phyloP scores from a whole-genome alignment of 2,113 vertebrate species.

The Dolichotis patagonum region DNA sequence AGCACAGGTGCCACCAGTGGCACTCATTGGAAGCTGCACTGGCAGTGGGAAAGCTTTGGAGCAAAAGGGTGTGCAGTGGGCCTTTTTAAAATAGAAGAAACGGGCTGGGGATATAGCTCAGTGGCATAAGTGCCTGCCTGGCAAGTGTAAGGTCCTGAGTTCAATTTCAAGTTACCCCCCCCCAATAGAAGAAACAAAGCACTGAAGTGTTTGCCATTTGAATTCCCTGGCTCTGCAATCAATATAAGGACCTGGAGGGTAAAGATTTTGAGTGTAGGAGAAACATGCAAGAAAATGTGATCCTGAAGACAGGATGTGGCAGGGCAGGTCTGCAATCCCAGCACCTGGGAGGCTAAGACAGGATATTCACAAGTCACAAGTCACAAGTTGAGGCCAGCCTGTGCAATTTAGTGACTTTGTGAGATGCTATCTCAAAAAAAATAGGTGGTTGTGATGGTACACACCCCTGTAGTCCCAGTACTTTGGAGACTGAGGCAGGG shows the following conservation, averaged over 20 bases:
- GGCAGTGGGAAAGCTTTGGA: not conserved
- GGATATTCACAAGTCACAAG: not conserved
- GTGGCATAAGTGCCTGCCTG: too few relatives aligned
- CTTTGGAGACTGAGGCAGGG: not conserved
- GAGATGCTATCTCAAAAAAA: too few relatives aligned
- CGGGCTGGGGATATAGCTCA: too few relatives aligned
- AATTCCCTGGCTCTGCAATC: not conserved
- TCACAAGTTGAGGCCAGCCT: not conserved
- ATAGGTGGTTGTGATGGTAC: too few relatives aligned
- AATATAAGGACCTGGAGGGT: not conserved
- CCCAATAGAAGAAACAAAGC: not conserved
- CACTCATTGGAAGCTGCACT: not conserved
- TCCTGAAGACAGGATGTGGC: not conserved
- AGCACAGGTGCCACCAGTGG: not conserved
- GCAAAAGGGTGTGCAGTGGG: not conserved
- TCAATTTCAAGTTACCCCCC: too few relatives aligned
- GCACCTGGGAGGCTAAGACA: not conserved
- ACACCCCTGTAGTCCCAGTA: too few relatives aligned
- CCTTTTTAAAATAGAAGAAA: not conserved
- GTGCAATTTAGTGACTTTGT: not conserved
- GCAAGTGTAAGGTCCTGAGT: too few relatives aligned
- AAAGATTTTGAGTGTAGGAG: not conserved
- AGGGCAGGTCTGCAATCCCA: not conserved
- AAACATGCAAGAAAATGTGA: not conserved
- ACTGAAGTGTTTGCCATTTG: not conserved